phyloP scores from a whole-genome alignment of 2,797 vertebrate genomes.

The Numenius phaeopus region DNA sequence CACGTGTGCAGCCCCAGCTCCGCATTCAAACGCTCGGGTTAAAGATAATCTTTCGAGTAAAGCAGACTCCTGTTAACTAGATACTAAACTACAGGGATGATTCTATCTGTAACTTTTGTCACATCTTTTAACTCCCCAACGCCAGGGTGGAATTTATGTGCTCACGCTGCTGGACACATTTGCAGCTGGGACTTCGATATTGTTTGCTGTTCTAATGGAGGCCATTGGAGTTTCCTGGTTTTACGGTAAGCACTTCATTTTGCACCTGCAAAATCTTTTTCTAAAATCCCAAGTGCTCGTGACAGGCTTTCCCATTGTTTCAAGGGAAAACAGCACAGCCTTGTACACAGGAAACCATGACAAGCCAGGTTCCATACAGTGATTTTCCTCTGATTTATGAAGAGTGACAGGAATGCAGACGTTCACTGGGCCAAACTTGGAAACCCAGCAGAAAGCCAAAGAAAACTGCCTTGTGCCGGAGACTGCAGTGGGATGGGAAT shows the following conservation, averaged over 20 bases:
- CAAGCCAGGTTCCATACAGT: neutral
- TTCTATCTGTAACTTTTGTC: neutral
- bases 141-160: constrained; percentile 95
- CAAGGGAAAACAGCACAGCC: neutral
- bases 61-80: neutral
- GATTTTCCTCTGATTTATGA: neutral
- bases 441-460: neutral
- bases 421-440: neutral
- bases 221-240: constrained; percentile 99
- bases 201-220: constrained; percentile 95
- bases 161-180: constrained; percentile 94
- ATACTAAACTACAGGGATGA: neutral
- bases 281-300: neutral
- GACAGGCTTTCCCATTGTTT: neutral
- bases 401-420: neutral
- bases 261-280: neutral
- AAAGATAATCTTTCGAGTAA: neutral
- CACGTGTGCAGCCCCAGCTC: neutral
- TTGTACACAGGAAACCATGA: neutral
- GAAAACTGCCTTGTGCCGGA: neutral
- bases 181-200: constrained; percentile 95
- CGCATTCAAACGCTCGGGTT: neutral
- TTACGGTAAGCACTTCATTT: constrained; percentile 86
- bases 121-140: neutral
- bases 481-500: neutral